Conservation (phyloP, 2,113 vertebrate genomes). For the Phaethon lepturus region DNA sequence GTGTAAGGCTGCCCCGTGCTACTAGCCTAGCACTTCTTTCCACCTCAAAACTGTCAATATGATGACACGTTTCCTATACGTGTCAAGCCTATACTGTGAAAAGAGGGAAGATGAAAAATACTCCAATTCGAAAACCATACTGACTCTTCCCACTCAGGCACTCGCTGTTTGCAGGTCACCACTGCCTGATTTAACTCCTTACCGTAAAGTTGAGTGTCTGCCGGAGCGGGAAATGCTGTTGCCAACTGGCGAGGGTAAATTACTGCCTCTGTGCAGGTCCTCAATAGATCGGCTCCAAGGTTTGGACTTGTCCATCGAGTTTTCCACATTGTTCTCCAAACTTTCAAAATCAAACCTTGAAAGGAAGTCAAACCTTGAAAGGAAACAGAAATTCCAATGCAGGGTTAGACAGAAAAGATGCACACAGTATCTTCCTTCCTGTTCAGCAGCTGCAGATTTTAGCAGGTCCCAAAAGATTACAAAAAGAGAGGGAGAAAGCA, state of each 20-base stretch:
- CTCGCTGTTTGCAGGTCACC: not conserved
- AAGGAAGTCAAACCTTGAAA: constrained; percentile 87
- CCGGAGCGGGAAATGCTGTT: constrained; percentile 85
- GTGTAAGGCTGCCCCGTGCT: fast-evolving
- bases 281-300: constrained; percentile 96
- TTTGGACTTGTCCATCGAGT: constrained; percentile 88
- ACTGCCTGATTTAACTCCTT: not conserved
- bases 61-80: fast-evolving
- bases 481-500: not conserved
- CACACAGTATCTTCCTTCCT: fast-evolving
- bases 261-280: constrained; percentile 90
- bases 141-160: no score
- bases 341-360: constrained; percentile 93
- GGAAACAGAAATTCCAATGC: not conserved
- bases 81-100: fast-evolving
- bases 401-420: not conserved
- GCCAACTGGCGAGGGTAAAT: constrained; percentile 86
- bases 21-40: not conserved
- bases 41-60: not conserved
- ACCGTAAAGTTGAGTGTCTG: constrained; percentile 91
- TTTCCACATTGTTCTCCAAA: constrained; percentile 88
- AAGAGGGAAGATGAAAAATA: not conserved
- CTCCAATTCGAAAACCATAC: fast-evolving
- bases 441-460: not conserved
- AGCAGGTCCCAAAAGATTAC: not conserved